Evolutionary conservation across 2,113 vertebrate species (phyloP), one percentile per base, ranked within the genome.

Genomic region (Rhegmatorhina hoffmannsi): DNA sequence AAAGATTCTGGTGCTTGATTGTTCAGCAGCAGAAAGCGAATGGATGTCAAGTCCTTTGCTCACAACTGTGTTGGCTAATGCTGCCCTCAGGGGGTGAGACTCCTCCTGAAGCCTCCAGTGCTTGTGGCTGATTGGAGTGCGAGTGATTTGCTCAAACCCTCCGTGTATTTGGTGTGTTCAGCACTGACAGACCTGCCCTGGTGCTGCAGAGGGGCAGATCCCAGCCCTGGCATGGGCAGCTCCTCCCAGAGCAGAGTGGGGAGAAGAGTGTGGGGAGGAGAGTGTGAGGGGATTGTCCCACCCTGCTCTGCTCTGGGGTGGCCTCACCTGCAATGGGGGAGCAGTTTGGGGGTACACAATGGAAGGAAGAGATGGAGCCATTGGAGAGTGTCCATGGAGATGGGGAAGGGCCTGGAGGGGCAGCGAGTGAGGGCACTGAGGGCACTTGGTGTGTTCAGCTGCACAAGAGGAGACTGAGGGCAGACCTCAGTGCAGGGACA

Each of bases 41-140:
- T 85, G 80, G 94, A 95, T 90, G 92, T 87, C 86, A 78, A 85
- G 91, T 59, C 92, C 89, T 92, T 56, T 87, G 73, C 95, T 96
- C 89, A 60, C 92, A 70, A 29, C 95, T 95, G 76, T 68, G 94
- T 26, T 96, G 96, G 94, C 86, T 96, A 85, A 89, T 94, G 96
- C 94, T 95, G 95, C 96, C 96, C 95, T 97, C 95, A 95, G 96
- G 95, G 96, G 96, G 95, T 82, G 95, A 97, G 94, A 92, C 84
- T 92, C 64, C 62, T 90, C 84, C 91, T 84, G 31, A 91, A 92
- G 72, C 69, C 91, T 94, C 76, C 44, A 93, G 76, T 92, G 80
- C 84, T 94, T 53, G 68, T 29, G 69, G 94, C 69, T 95, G 94
- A 94, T 89, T 19, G 75, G 89, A 96, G 93, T 36, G 40, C 47